Conservation (phyloP, 2,888 invertebrate genomes). For the Euzophera pinguis region DNA sequence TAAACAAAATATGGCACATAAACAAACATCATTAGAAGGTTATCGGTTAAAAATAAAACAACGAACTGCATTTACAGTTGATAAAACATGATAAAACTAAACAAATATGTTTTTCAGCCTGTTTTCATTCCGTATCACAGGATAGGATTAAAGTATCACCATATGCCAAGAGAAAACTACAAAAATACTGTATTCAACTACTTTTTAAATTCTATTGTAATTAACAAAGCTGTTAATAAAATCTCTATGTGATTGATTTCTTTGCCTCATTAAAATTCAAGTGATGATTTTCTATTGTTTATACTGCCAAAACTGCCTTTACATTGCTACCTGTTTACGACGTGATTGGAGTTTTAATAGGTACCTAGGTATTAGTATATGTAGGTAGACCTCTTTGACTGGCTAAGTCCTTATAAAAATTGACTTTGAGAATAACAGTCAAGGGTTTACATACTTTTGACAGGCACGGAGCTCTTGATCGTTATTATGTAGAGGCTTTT, state of each 20-base stretch:
- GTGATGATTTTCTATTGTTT: background rate
- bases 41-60: slow-evolving; percentile 7
- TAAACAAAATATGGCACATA: background rate
- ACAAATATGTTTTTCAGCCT: slow-evolving; percentile 6
- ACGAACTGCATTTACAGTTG: slow-evolving; percentile 3
- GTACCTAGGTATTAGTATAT: too few relatives aligned
- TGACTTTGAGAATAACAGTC: too few relatives aligned
- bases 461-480: too few relatives aligned
- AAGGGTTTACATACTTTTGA: too few relatives aligned
- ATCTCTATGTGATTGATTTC: too few relatives aligned
- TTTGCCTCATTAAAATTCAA: background rate
- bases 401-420: too few relatives aligned
- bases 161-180: background rate
- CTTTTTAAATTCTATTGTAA: too few relatives aligned
- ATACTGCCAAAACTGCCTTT: background rate
- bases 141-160: background rate
- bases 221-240: too few relatives aligned
- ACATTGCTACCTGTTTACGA: background rate
- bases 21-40: background rate
- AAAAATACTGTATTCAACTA: too few relatives aligned
- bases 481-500: too few relatives aligned
- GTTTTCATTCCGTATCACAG: background rate
- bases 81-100: background rate
- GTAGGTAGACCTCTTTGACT: too few relatives aligned
- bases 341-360: background rate